Conservation (phyloP, 2,113 vertebrate genomes). For the Stigmatopora nigra region DNA sequence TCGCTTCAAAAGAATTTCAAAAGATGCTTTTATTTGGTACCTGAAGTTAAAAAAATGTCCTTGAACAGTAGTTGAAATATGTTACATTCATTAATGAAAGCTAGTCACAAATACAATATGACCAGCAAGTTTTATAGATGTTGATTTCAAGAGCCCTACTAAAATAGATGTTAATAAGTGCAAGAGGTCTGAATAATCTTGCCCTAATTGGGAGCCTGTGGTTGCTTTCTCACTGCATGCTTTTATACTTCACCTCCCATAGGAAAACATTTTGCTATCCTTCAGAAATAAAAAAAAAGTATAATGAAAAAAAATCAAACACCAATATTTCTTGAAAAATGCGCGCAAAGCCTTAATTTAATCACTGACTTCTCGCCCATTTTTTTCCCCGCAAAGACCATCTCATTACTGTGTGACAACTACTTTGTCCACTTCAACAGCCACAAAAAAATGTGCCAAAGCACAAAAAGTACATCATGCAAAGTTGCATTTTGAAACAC, state of each 20-base stretch:
- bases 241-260: neutral
- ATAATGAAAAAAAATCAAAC: neutral
- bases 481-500: slow-evolving; percentile 3
- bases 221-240: neutral
- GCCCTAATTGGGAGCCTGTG: neutral
- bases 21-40: neutral
- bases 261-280: neutral
- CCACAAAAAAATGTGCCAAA: neutral
- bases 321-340: neutral
- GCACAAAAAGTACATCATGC: neutral
- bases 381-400: neutral
- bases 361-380: neutral
- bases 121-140: neutral
- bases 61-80: neutral
- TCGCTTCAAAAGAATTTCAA: neutral
- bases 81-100: neutral
- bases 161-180: neutral
- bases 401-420: neutral
- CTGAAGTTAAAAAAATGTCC: neutral
- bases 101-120: neutral
- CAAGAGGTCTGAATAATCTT: neutral
- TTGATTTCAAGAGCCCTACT: neutral
- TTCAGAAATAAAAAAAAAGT: neutral
- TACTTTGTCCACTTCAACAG: neutral
- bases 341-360: slow-evolving; percentile 1